Conservation (phyloP, 2,113 vertebrate species). For the Laterallus jamaicensis region DNA sequence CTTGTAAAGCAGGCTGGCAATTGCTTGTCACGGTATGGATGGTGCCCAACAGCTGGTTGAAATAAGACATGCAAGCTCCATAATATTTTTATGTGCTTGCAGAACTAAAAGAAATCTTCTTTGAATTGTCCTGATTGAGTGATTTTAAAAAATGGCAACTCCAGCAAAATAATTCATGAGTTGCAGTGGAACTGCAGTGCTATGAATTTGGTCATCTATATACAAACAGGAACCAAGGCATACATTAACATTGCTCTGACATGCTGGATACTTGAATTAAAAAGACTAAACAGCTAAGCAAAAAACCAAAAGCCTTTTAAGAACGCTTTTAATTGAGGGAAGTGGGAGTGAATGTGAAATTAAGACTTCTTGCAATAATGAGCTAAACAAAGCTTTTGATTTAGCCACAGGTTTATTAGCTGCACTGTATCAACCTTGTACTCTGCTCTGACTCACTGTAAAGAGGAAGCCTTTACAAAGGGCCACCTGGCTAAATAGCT, state of each 20-base stretch:
- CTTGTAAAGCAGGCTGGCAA: background rate
- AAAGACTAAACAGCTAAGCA: background rate
- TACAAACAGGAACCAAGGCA: background rate
- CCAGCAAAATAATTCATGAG: conserved; percentile 4
- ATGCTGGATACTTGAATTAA: too few species aligned
- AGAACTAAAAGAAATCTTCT: conserved; percentile 13
- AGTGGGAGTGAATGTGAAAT: conserved; percentile 50
- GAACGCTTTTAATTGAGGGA: conserved; percentile 37
- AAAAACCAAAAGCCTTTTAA: conserved; percentile 1
- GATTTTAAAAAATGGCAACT: background rate
- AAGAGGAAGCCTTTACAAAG: conserved; percentile 33
- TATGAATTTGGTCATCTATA: conserved; percentile 31
- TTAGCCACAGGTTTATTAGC: conserved; percentile 27
- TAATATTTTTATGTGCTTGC: background rate
- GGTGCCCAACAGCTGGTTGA: background rate
- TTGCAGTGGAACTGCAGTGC: background rate
- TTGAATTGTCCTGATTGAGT: conserved; percentile 35
- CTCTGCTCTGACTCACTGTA: conserved; percentile 34
- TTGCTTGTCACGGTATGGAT: background rate
- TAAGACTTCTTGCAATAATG: background rate
- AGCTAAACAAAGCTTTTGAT: conserved; percentile 29
- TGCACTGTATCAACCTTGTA: background rate
- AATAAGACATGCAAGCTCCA: background rate
- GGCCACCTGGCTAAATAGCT: background rate
- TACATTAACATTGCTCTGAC: background rate